Conservation (phyloP, 1,140 invertebrate genomes). For the Scaptodrosophila lebanonensis region DNA sequence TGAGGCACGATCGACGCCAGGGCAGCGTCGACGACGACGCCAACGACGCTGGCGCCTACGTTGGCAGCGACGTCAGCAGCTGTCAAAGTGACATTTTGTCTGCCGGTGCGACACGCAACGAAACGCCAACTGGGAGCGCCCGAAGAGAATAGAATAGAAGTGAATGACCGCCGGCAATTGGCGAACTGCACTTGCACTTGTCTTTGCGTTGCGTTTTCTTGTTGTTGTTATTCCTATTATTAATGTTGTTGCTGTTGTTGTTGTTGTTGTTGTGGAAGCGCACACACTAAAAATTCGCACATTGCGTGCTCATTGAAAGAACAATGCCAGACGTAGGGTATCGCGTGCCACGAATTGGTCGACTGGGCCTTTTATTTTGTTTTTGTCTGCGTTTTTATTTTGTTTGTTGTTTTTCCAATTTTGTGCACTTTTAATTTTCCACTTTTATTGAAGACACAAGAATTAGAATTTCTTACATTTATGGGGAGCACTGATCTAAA, state of each 20-base stretch:
- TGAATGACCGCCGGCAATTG: constrained; percentile 49
- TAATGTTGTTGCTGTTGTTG: constrained; percentile 21
- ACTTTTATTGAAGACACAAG: constrained; percentile 27
- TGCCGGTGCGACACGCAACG: constrained; percentile 20
- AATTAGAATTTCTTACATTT: constrained; percentile 22
- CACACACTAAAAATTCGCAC: constrained; percentile 13
- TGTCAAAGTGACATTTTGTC: constrained; percentile 60
- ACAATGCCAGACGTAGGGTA: constrained; percentile 23
- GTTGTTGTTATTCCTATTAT: constrained; percentile 15
- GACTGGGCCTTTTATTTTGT: neutral
- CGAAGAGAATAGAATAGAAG: constrained; percentile 3
- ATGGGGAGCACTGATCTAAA: constrained; percentile 16
- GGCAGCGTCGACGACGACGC: neutral
- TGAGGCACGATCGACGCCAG: constrained; percentile 35
- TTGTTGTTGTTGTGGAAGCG: constrained; percentile 19
- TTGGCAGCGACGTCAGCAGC: constrained; percentile 13
- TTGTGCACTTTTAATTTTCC: constrained; percentile 26
- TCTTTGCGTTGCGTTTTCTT: constrained; percentile 4
- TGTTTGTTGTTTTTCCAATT: constrained; percentile 6
- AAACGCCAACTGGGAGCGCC: neutral
- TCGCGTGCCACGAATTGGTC: constrained; percentile 21
- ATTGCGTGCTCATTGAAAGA: constrained; percentile 37
- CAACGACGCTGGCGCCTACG: constrained; percentile 9
- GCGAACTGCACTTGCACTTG: constrained; percentile 45
- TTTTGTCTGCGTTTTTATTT: constrained; percentile 10